Conservation (phyloP, 2,888 invertebrate species). For the Coelinius sp. region DNA sequence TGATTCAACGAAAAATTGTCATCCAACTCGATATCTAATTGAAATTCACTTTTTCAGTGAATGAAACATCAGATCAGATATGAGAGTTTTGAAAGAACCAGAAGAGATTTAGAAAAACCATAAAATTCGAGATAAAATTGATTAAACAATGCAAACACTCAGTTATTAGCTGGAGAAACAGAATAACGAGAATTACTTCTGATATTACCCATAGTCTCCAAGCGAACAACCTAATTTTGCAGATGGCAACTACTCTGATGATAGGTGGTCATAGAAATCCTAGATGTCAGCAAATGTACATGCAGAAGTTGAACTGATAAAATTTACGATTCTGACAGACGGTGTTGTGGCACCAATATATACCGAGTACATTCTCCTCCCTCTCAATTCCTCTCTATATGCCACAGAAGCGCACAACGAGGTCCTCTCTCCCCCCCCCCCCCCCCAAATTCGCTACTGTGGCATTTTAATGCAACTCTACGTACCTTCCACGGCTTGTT, state of each 20-base stretch:
- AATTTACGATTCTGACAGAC: slow-evolving; percentile 47
- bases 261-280: slow-evolving; percentile 13
- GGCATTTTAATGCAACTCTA: slow-evolving; percentile 52
- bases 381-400: slow-evolving; percentile 51
- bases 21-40: too few relatives aligned
- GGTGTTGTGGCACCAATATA: slow-evolving; percentile 24
- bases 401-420: slow-evolving; percentile 46
- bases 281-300: slow-evolving; percentile 19
- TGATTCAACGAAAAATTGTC: slow-evolving; percentile 1
- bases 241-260: not conserved
- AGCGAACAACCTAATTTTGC: not conserved
- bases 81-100: too few relatives aligned
- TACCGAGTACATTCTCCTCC: slow-evolving; percentile 37
- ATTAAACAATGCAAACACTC: not conserved
- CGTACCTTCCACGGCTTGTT: slow-evolving; percentile 48
- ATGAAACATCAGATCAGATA: too few relatives aligned
- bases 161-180: not conserved
- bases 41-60: too few relatives aligned
- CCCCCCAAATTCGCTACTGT: slow-evolving; percentile 55
- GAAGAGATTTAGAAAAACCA: too few relatives aligned
- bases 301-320: slow-evolving; percentile 38
- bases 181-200: not conserved
- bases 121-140: too few relatives aligned
- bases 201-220: not conserved
- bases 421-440: too few relatives aligned